These are phyloP conservation scores for Drosophila macrothrix DNA, from an alignment of 2,888 invertebrate genomes.

Conservation along the genomic window DNA sequence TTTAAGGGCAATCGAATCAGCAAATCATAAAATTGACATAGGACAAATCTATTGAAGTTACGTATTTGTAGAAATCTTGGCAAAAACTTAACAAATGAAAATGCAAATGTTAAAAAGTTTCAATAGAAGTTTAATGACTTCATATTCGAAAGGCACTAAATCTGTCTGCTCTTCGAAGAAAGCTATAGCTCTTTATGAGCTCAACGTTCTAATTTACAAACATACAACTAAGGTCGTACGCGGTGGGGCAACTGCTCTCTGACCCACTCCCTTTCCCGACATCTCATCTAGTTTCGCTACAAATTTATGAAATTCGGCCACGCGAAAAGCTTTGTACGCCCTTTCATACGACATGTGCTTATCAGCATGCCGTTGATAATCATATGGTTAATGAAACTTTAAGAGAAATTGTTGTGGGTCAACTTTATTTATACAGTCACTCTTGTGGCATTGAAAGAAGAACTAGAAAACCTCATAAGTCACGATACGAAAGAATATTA, in stretches of 20 bases:
- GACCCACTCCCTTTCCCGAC: not conserved
- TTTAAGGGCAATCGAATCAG: not conserved
- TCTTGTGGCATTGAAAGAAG: slow-evolving; percentile 20
- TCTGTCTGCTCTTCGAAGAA: not conserved
- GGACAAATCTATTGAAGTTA: not conserved
- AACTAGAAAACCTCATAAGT: slow-evolving; percentile 23
- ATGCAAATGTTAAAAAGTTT: not conserved
- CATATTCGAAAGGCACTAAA: not conserved
- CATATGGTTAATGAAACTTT: not conserved
- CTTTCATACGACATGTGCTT: not conserved
- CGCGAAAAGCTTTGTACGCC: not conserved
- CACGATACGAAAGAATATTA: slow-evolving; percentile 28
- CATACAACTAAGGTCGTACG: not conserved
- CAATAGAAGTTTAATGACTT: not conserved
- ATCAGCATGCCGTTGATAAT: slow-evolving; percentile 20
- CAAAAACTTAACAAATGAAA: not conserved
- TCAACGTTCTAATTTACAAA: not conserved
- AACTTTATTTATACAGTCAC: not conserved
- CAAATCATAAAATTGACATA: not conserved
- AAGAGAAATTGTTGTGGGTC: slow-evolving; percentile 22
- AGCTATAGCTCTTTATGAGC: not conserved
- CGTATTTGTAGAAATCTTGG: not conserved
- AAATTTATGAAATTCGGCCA: not conserved
- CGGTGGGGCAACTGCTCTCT: not conserved
- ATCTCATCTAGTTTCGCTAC: not conserved